Base-by-base conservation (phyloP, 2,113 vertebrate species). In the Theristicus caerulescens region DNA sequence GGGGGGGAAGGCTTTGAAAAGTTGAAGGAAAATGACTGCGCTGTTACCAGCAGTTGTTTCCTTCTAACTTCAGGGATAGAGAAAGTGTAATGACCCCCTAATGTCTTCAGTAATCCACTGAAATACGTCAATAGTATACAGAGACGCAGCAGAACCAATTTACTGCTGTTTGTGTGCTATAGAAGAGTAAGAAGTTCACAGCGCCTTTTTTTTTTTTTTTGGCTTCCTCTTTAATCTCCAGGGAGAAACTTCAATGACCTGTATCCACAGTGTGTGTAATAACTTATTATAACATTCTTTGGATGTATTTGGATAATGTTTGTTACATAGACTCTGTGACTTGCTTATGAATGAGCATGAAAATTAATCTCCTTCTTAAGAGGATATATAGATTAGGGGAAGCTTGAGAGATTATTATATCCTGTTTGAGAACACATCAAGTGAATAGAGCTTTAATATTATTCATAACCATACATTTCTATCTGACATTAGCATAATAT, bases 281-380 rank as follows among this genome's bases (percentile, higher is more conserved):
- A 87, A 94, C 85, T 97, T 88, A 84, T 15, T 79, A 4, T 58
- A 79, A 61, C 32, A 34, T 90, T 85, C 46, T 73, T 80, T 52
- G 78, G 42, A 55, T 90, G 13, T 58, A 26, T 91, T 69, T 90
- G 89, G 71, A 40, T 88, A 72, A 82, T 2, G 6, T 80, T 93
- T 3, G 2, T 46, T 85, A 29, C 49, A n/a, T 21, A 57, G 57
- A 26, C 18, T 78, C 76, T 89, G 83, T 94, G 89, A 73, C 74
- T 95, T 91, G 83, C 76, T 95, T 95, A 78, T 91, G 91, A 95
- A 96, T 36, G 7, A 94, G 78, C 77, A 80, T 46, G 54, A 84
- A 89, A 94, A 91, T 95, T 94, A 93, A 95, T 96, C 84, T 92
- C 7, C 87, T 86, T n/a, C 67, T 85, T 88, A 96, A 93, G 93